Evolutionary conservation across 2,797 vertebrate genomes (phyloP).

Genomic region (Phaenicophaeus curvirostris): DNA sequence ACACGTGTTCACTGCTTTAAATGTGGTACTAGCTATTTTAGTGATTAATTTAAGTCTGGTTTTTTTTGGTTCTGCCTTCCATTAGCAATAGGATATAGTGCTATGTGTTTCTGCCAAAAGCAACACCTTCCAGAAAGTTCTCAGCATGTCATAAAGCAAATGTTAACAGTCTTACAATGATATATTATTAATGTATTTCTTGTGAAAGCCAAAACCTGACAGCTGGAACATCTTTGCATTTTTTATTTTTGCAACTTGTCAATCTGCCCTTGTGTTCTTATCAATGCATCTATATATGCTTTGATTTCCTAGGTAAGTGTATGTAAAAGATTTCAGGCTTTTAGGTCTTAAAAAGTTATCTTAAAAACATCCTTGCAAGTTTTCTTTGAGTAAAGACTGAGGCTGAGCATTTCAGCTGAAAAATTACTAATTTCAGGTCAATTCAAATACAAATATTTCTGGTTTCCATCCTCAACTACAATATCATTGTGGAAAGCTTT

Average conservation of each 20-base stretch:
- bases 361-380: neutral
- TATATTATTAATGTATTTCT: neutral
- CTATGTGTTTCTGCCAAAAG: neutral
- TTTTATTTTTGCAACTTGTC: neutral
- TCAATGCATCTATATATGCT: neutral
- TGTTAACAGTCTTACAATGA: neutral
- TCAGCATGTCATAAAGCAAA: neutral
- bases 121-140: neutral
- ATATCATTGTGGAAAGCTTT: neutral
- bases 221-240: neutral
- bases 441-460: neutral
- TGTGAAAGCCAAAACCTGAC: neutral
- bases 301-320: neutral
- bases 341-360: neutral
- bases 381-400: neutral
- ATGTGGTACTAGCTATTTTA: neutral
- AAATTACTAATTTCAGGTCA: neutral
- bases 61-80: neutral
- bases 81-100: neutral
- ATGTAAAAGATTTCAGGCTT: neutral
- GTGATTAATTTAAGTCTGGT: neutral
- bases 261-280: neutral
- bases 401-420: neutral
- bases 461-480: neutral
- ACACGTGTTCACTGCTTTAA: neutral